A percentile compares a stretch with the other conserved stretches of the same genome.
Evolutionary conservation across 2,113 vertebrate genomes (phyloP).

Genomic region (Aramus guarauna): DNA sequence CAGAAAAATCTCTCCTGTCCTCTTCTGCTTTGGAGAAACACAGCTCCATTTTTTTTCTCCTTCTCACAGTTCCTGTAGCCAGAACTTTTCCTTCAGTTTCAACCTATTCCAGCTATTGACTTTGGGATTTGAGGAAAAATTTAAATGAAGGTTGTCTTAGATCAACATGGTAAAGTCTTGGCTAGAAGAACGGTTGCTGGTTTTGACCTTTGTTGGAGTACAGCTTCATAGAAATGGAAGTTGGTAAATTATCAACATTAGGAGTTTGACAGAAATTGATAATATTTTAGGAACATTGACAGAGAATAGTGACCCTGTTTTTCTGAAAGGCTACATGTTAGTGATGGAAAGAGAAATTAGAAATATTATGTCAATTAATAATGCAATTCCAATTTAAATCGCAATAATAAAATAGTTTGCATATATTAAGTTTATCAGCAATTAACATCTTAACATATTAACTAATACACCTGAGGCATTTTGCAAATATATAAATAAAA

Average conservation of each 20-base stretch:
- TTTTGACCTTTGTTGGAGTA: background rate
- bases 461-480: background rate
- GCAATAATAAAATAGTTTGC: background rate
- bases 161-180: background rate
- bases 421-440: background rate
- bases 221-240: background rate
- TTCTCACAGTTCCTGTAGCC: background rate
- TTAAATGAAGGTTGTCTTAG: background rate
- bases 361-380: background rate
- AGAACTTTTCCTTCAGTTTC: background rate
- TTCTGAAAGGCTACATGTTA: background rate
- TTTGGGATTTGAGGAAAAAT: background rate
- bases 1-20: background rate
- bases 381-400: background rate
- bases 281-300: background rate
- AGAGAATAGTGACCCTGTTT: background rate
- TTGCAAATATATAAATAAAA: background rate
- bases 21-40: background rate
- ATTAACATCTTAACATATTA: background rate
- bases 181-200: background rate
- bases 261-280: background rate
- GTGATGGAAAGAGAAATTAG: background rate
- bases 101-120: background rate
- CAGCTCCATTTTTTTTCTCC: background rate
- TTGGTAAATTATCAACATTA: background rate